These are phyloP conservation scores for Crocuta crocuta DNA, from an alignment of 2,113 vertebrate genomes.

Conservation along the genomic window DNA sequence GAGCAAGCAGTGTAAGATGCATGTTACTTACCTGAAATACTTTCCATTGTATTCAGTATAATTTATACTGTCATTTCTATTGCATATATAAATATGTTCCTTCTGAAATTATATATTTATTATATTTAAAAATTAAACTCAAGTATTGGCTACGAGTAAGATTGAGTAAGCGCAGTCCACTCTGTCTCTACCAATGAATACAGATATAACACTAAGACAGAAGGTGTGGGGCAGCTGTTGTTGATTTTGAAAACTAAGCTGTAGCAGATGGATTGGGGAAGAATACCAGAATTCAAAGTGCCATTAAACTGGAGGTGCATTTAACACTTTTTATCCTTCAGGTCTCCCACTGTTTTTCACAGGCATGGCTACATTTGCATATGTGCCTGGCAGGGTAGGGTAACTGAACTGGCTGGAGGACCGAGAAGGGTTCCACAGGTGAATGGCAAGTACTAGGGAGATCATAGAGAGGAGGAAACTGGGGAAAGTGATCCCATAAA, in stretches of 20 bases:
- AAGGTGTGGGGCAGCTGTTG: neutral
- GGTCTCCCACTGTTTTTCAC: neutral
- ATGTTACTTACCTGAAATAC: neutral
- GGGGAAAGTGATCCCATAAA: neutral
- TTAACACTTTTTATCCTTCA: neutral
- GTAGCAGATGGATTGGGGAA: neutral
- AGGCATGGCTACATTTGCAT: neutral
- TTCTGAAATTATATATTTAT: neutral
- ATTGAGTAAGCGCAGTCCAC: neutral
- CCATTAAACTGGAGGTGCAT: neutral
- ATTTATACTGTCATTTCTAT: conserved; percentile 29
- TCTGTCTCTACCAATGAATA: neutral
- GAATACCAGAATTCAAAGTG: neutral
- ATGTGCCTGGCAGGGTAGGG: neutral
- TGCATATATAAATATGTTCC: conserved; percentile 23
- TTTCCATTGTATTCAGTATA: neutral
- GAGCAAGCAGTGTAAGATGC: neutral
- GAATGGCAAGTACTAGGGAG: neutral
- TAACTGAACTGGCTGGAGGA: neutral
- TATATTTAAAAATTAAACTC: conserved; percentile 18
- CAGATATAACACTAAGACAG: neutral
- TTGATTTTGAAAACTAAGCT: neutral
- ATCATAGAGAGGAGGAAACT: neutral
- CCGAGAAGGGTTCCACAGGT: neutral
- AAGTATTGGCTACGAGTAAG: neutral